Percentiles rank a stretch among this genome's conserved stretches.
phyloP scores from a whole-genome alignment of 2,797 vertebrate species.

The Enteromius radiatus region DNA sequence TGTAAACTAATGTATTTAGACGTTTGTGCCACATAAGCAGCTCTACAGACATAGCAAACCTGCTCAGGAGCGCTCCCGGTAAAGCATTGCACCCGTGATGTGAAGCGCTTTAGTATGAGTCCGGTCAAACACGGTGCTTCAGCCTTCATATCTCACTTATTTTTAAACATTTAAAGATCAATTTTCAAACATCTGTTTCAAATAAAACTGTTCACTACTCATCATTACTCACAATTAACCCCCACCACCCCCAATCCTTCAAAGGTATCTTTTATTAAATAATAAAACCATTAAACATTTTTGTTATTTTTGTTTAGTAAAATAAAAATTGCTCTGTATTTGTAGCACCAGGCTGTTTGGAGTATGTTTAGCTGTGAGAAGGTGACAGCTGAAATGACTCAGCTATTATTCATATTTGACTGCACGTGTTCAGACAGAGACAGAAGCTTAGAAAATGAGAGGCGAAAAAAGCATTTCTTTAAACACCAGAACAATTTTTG shows the following conservation, averaged over 20 bases:
- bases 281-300: background rate
- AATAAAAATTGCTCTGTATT: background rate
- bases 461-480: background rate
- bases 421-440: constrained; percentile 36
- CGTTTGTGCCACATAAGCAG: background rate
- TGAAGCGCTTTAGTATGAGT: background rate
- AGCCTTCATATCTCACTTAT: no score
- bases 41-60: background rate
- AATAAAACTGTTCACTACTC: background rate
- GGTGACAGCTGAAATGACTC: constrained; percentile 53
- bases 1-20: background rate
- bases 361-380: constrained; percentile 23
- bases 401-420: constrained; percentile 46
- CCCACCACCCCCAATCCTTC: background rate
- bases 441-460: background rate
- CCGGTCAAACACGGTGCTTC: no score
- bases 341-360: background rate
- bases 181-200: background rate
- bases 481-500: background rate
- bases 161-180: background rate
- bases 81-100: background rate
- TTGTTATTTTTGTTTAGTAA: background rate
- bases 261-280: background rate
- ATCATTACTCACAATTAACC: background rate
- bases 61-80: background rate